Evolutionary conservation across 2,888 invertebrate species (phyloP), one percentile per base, ranked within the genome.

Genomic region (Neoascia interrupta): DNA sequence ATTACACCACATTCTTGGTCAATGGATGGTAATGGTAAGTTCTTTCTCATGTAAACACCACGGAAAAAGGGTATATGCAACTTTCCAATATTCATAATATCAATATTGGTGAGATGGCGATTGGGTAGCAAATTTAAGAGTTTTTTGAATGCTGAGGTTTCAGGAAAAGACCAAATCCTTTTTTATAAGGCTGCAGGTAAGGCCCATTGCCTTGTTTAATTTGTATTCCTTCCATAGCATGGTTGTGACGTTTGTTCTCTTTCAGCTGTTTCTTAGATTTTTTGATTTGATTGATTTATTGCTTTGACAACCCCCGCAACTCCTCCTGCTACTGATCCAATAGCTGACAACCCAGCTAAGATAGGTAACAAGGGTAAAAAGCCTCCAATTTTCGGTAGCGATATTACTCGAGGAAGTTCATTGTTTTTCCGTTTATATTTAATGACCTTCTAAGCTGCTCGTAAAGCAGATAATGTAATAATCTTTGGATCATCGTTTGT

Each of bases 191-290:
- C 72, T 84, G 85, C 2, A 87, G 60, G 73, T 81, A 83, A 19
- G 86, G 43, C 10, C 85, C 86, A 15, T 84, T 85, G 3, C 87
- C 86, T 82, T 66, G 79, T 34, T 45, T 37, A 8, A 85, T 37
- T 23, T 83, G 84, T 18, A 85, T 84, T 10, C 84, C 81, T 83
- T 88, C 87, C 85, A 87, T 86, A 5, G 70, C 75, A 73, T 81
- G 83, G 81, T 88, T 88, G 72, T 86, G 87, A 3, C 85, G 82
- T 49, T 83, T 58, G 18, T 73, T 81, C 82, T 88, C 86, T 13
- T 81, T 66, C 34, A 86, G 84, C 54, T 74, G 85, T 73, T 82
- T 83, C 10, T 41, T 68, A 1, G 86, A n/a, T n/a, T n/a, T n/a
- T 85, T 19, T 51, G 60, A 53, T 84, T 85, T 1, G 85, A 82